These are phyloP conservation scores for Yponomeuta evonymella DNA, from an alignment of 2,888 invertebrate genomes.

Conservation along the genomic window DNA sequence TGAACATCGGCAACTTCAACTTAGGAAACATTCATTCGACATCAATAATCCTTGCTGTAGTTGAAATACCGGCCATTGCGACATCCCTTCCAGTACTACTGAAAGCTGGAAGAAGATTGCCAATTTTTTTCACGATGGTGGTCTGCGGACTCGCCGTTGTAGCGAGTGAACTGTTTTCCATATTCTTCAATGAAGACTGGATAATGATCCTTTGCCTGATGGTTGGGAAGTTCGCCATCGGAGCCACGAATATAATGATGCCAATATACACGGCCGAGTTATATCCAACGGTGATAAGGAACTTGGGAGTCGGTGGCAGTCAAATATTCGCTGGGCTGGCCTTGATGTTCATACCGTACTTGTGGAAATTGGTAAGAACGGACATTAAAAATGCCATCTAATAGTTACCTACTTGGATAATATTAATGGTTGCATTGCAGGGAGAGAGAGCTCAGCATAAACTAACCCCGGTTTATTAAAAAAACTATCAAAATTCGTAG, in stretches of 20 bases:
- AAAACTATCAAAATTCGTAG: too few species aligned
- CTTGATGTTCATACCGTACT: conserved; percentile 85
- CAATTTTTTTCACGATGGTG: conserved; percentile 81
- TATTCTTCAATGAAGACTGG: conserved; percentile 77
- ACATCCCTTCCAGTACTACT: conserved; percentile 85
- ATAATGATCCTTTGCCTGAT: conserved; percentile 83
- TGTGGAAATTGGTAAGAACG: conserved; percentile 82
- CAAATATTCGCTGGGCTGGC: conserved; percentile 86
- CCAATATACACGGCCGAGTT: conserved; percentile 85
- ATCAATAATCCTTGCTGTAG: conserved; percentile 83
- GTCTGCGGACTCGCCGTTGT: conserved; percentile 83
- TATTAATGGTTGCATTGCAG: too few species aligned
- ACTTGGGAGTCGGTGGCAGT: conserved; percentile 83
- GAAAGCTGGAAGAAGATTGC: conserved; percentile 83
- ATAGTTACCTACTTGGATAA: background rate
- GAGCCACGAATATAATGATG: conserved; percentile 86
- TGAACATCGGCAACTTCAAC: conserved; percentile 83
- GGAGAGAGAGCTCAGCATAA: too few species aligned
- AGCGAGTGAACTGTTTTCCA: conserved; percentile 74
- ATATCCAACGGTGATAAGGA: conserved; percentile 82
- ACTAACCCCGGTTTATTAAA: too few species aligned
- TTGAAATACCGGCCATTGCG: conserved; percentile 87
- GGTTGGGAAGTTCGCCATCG: conserved; percentile 87
- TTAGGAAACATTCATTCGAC: conserved; percentile 85
- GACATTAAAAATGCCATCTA: background rate